Evolutionary conservation across 2,113 vertebrate genomes (phyloP).

Genomic region (Xiphias gladius): DNA sequence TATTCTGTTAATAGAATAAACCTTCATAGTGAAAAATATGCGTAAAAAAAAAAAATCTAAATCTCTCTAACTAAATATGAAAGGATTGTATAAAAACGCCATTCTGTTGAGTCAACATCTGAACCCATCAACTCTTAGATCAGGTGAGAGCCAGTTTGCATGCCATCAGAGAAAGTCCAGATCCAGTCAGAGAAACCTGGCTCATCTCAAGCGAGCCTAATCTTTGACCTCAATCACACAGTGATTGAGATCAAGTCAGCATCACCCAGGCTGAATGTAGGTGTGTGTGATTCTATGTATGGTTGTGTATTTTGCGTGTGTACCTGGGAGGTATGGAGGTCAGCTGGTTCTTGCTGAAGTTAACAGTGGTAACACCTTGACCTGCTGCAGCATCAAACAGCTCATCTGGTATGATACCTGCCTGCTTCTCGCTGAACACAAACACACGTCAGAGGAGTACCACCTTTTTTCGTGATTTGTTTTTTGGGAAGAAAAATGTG

Average conservation of each 20-base stretch:
- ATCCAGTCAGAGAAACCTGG: no score
- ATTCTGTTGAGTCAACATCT: no score
- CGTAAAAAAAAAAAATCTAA: no score
- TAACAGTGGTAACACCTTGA: constrained; percentile 80
- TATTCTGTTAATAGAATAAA: no score
- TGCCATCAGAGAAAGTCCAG: no score
- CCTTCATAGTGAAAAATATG: no score
- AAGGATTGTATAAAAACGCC: no score
- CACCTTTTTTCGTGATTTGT: neutral
- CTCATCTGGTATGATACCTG: constrained; percentile 86
- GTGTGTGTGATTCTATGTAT: neutral
- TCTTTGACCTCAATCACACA: no score
- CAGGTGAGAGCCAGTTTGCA: no score
- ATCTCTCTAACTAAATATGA: no score
- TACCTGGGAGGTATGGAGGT: constrained; percentile 89
- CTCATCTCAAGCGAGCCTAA: no score
- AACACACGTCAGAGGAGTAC: constrained; percentile 14
- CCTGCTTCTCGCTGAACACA: constrained; percentile 89
- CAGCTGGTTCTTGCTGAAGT: constrained; percentile 96
- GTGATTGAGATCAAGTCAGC: neutral
- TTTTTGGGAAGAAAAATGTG: neutral
- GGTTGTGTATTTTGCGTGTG: neutral
- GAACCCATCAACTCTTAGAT: no score
- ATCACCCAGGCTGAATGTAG: neutral
- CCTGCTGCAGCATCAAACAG: constrained; percentile 86